These are phyloP conservation scores for Lethocerus indicus DNA, from an alignment of 1,140 invertebrate genomes.

Conservation along the genomic window DNA sequence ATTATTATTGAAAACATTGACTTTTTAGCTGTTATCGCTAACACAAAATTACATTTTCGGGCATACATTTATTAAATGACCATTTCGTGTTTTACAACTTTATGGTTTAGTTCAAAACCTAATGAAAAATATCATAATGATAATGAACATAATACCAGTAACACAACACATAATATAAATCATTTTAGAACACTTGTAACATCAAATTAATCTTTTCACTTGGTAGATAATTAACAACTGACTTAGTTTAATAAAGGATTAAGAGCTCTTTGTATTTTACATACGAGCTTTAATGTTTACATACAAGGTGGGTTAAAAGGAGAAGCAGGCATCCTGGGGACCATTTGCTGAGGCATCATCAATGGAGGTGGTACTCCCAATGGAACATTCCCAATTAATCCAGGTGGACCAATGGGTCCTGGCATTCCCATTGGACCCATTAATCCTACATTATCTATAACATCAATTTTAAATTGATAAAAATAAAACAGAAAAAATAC, in stretches of 20 bases:
- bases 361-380: conserved; percentile 45
- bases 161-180: too few relatives aligned
- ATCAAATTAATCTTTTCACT: background rate
- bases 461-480: conserved; percentile 3
- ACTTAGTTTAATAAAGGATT: background rate
- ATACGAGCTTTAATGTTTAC: background rate
- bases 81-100: too few relatives aligned
- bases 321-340: background rate
- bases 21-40: too few relatives aligned
- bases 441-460: conserved; percentile 22
- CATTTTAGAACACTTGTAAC: background rate
- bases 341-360: conserved; percentile 25
- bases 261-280: background rate
- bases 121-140: too few relatives aligned
- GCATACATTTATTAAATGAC: too few relatives aligned
- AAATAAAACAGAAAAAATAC: conserved; percentile 5
- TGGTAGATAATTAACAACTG: background rate
- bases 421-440: too few relatives aligned
- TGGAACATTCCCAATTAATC: conserved; percentile 36
- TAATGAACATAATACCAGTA: too few relatives aligned
- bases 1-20: too few relatives aligned
- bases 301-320: background rate
- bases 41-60: too few relatives aligned
- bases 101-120: too few relatives aligned
- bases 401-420: conserved; percentile 34